Conservation (phyloP, 2,797 vertebrate species). For the Chanos chanos region DNA sequence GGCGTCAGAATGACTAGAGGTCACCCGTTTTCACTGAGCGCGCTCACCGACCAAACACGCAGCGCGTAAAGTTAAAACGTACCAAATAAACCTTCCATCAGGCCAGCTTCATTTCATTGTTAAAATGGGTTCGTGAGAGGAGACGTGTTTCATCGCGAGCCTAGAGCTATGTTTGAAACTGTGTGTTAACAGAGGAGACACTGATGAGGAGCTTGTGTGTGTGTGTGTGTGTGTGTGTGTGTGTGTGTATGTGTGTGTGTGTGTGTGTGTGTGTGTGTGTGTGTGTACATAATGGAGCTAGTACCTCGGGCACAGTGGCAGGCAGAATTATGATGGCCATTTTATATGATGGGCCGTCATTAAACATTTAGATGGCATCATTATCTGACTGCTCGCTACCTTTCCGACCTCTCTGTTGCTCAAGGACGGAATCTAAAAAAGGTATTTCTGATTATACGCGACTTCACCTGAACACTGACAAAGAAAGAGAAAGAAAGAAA, state of each 20-base stretch:
- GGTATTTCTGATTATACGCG: no score
- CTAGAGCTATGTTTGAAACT: no score
- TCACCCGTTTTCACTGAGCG: no score
- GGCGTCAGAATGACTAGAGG: no score
- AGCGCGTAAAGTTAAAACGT: no score
- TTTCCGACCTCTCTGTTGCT: slow-evolving; percentile 51
- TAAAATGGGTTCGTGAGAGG: no score
- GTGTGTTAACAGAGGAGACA: no score
- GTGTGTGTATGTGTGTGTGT: neutral
- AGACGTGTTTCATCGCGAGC: no score
- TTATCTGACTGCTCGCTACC: slow-evolving; percentile 32
- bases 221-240: neutral
- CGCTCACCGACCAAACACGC: no score
- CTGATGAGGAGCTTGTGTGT: no score
- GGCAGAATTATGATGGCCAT: slow-evolving; percentile 20
- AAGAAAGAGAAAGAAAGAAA: neutral
- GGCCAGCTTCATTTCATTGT: no score
- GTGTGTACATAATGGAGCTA: slow-evolving; percentile 28
- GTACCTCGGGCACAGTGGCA: slow-evolving; percentile 13
- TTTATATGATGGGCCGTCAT: slow-evolving; percentile 38
- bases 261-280: slow-evolving; percentile 1
- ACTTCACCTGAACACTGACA: slow-evolving; percentile 14
- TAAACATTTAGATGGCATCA: slow-evolving; percentile 40
- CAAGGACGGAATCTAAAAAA: slow-evolving; percentile 55
- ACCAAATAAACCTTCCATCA: no score